Conservation (phyloP, 2,797 vertebrate genomes). For the Moxostoma hubbsi region DNA sequence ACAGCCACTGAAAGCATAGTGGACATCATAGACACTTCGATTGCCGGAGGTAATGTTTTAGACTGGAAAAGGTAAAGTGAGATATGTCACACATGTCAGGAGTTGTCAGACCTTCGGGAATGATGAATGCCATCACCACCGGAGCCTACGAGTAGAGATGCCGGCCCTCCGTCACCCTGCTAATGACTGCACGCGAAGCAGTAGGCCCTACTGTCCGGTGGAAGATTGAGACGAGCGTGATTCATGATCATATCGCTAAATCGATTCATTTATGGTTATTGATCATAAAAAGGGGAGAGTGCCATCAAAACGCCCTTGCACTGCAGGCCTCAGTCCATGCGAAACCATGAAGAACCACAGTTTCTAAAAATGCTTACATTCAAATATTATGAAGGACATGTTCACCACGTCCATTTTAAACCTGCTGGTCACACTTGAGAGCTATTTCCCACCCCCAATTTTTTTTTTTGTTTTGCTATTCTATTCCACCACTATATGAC, state of each 20-base stretch:
- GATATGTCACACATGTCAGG: constrained; percentile 49
- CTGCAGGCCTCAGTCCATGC: neutral
- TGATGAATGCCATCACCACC: constrained; percentile 46
- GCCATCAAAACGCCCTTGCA: neutral
- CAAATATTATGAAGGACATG: too few relatives aligned
- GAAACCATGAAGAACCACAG: neutral
- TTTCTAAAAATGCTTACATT: neutral
- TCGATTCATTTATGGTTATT: constrained; percentile 39
- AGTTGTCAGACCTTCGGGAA: constrained; percentile 43
- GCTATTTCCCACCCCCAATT: too few relatives aligned
- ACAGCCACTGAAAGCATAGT: constrained; percentile 31
- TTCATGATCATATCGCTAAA: constrained; percentile 41
- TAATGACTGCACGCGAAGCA: constrained; percentile 29
- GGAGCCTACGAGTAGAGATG: constrained; percentile 22
- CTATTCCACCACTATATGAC: too few relatives aligned
- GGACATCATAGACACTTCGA: constrained; percentile 44
- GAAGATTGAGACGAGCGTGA: constrained; percentile 35
- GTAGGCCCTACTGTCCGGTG: constrained; percentile 22
- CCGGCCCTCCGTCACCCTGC: constrained; percentile 35
- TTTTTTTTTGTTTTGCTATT: too few relatives aligned
- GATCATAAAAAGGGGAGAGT: constrained; percentile 37
- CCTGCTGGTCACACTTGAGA: too few relatives aligned
- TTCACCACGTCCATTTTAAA: too few relatives aligned
- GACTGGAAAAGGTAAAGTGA: constrained; percentile 44
- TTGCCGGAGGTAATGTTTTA: constrained; percentile 45